Base-by-base conservation (phyloP, 2,888 invertebrate genomes). In the Clepsis dumicolana region DNA sequence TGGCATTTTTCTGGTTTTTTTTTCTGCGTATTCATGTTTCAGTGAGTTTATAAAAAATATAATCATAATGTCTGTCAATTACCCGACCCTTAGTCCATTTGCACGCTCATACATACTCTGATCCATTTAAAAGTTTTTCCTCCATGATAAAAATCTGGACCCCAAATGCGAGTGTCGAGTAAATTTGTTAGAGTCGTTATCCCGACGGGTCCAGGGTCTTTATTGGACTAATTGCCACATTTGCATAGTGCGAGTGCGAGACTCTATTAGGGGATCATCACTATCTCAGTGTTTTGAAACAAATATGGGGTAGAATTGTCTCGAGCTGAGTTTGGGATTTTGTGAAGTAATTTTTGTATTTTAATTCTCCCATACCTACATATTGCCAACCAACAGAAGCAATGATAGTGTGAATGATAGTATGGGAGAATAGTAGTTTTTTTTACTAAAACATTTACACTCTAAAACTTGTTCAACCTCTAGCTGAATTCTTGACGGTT, bases 161-260 rank as follows among this genome's bases (percentile, higher is more conserved):
- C 77, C 74, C 74, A 76, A 78, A 78, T 72, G 77, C 74, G 73
- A 72, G 77, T 73, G 70, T 65, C 74, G 75, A 76, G 79, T 79
- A 80, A 86, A 85, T 82, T 84, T 80, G 78, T 79, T 79, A 78
- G 80, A 78, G 75, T 81, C 83, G 82, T 81, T 83, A 80, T 78
- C 80, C 77, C 78, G 74, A 77, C 76, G 77, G 80, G 82, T 77
- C 76, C 67, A 59, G 80, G 80, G 81, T 79, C 82, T 85, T 87
- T 88, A 85, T 88, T 85, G 86, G 80, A 82, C 81, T 88, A 87
- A 88, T 88, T 86, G 85, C 85, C 76, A 83, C 85, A 90, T 91
- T 91, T 90, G 87, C 89, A 88, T 90, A 87, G 82, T 78, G 78
- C 80, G 79, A 82, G 78, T 83, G 80, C 83, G 83, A n/a, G n/a